phyloP scores from a whole-genome alignment of 2,797 vertebrate genomes.

The Phalloptychus januarius region DNA sequence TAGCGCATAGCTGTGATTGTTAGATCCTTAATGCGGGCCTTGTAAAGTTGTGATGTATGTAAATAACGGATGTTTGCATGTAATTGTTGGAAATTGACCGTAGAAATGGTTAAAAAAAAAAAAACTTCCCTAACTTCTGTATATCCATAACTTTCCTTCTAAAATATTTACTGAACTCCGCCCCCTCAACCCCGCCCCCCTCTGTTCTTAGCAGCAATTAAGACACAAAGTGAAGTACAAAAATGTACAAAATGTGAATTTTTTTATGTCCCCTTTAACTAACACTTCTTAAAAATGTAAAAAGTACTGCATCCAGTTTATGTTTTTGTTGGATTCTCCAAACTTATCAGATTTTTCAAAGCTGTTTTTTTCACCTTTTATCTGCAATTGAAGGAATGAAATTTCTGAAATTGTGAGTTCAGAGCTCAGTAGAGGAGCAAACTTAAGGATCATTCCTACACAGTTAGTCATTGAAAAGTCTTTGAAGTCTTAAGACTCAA shows the following conservation, averaged over 20 bases:
- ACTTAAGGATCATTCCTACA: not conserved
- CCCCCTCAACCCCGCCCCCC: too few species aligned
- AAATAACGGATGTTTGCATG: not conserved
- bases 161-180: not conserved
- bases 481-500: constrained; percentile 1
- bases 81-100: not conserved
- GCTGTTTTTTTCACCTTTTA: not conserved
- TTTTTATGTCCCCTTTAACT: not conserved
- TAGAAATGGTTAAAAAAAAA: not conserved
- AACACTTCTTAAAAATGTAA: not conserved
- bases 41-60: not conserved
- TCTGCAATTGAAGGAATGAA: not conserved
- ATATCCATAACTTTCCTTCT: not conserved
- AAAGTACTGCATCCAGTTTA: not conserved
- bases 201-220: too few species aligned
- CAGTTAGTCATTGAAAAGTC: not conserved
- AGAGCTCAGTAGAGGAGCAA: not conserved
- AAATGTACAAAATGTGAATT: too few species aligned
- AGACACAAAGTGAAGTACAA: too few species aligned
- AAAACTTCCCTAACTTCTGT: not conserved
- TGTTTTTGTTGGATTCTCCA: not conserved
- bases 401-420: not conserved
- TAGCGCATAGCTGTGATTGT: not conserved
- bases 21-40: not conserved
- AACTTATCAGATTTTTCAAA: not conserved